Base-by-base conservation (phyloP, 2,797 vertebrate genomes). In the Triplophysa bombifrons region DNA sequence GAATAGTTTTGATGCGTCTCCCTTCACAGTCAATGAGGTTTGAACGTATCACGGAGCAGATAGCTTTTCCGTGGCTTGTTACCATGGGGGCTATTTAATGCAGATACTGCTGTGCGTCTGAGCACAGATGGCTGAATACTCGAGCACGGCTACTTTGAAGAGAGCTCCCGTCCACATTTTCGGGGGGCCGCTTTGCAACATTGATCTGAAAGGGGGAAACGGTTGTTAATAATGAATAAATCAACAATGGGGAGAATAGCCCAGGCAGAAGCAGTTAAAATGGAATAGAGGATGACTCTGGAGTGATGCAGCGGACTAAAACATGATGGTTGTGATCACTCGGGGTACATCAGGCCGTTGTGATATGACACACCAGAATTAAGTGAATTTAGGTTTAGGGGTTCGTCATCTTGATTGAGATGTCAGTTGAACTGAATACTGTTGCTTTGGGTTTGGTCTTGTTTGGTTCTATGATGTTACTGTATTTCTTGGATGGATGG, bases 1-100 rank as follows among this genome's bases (percentile, higher is more conserved):
- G 91, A 92, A 93, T 91, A 93, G 91, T 93, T 93, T 92, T 92
- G 92, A 93, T 93, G 93, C 91, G 92, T 92, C 90, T 93, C 90
- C 79, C 89, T 93, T 93, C 92, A 88, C 92, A 92, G 93, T 92
- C 90, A 89, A 90, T 89, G 90, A 91, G 90, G 91, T 88, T 93
- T 91, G 89, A 91, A 90, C 88, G 89, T 93, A 93, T 93, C 92
- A 90, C 88, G 91, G 91, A 90, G 91, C 91, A 93, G 91, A 92
- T 92, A 91, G 92, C 90, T 89, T 88, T 90, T 92, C 90, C 86
- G 89, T 90, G 91, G 92, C 91, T 92, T 92, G 92, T 94, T 94
- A 93, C 91, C 92, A 93, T 91, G 92, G 91, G 91, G 88, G 89
- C 89, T 91, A 89, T 93, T 89, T 91, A 92, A 91, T 88, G 73